Percentiles rank a stretch among this genome's conserved stretches.
These are phyloP conservation scores for Apocheima hispidaria DNA, from an alignment of 2,888 invertebrate genomes.

Conservation along the genomic window DNA sequence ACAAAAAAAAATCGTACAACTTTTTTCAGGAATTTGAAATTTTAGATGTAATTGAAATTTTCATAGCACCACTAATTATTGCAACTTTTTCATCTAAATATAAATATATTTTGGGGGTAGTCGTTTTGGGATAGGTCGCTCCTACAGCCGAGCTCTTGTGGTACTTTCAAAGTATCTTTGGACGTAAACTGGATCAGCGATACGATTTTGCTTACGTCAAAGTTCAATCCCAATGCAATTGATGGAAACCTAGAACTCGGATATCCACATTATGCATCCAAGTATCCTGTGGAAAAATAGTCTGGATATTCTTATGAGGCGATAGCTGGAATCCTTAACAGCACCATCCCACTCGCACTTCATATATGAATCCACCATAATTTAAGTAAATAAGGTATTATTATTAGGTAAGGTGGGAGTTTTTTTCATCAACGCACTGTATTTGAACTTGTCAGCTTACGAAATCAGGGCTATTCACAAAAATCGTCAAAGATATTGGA, in stretches of 20 bases:
- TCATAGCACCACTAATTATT: slow-evolving; percentile 36
- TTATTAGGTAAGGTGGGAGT: not conserved
- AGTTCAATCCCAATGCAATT: not conserved
- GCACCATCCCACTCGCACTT: not conserved
- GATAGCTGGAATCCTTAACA: not conserved
- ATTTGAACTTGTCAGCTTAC: not conserved
- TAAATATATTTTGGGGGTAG: slow-evolving; percentile 34
- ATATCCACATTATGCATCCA: not conserved
- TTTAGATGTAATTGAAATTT: slow-evolving; percentile 4
- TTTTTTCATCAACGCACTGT: not conserved
- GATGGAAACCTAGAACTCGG: not conserved
- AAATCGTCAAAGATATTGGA: too few relatives aligned
- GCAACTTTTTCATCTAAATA: slow-evolving; percentile 25
- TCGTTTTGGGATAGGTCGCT: slow-evolving; percentile 38
- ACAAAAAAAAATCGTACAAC: not conserved
- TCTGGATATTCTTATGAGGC: not conserved
- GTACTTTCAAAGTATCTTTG: slow-evolving; percentile 52
- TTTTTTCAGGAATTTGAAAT: slow-evolving; percentile 1
- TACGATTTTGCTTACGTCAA: not conserved
- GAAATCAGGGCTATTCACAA: too few relatives aligned
- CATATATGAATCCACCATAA: not conserved
- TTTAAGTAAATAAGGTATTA: not conserved
- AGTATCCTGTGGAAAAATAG: too few relatives aligned
- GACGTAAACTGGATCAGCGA: slow-evolving; percentile 33
- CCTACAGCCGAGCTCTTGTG: slow-evolving; percentile 31